phyloP scores from a whole-genome alignment of 2,888 invertebrate genomes.

The Oxyteleia sp. region DNA sequence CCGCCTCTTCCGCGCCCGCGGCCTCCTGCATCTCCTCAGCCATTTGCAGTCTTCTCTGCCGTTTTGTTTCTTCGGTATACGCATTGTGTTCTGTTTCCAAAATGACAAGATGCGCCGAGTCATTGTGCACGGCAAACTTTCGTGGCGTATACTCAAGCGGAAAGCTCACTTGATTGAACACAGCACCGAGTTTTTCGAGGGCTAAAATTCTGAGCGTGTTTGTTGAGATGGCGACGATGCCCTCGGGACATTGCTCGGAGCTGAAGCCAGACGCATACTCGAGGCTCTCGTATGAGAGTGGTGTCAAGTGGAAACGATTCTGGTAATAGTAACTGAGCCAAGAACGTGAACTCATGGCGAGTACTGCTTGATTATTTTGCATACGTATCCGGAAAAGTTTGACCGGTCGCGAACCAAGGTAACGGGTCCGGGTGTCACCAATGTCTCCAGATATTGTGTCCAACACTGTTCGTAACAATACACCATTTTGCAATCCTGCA shows the following conservation, averaged over 20 bases:
- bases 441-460: constrained; percentile 98
- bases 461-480: constrained; percentile 96
- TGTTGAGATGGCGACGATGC: constrained; percentile 99
- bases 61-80: constrained; percentile 98
- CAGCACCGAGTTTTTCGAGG: constrained; percentile 98
- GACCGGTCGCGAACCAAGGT: constrained; percentile 97
- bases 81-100: constrained; percentile 99
- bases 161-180: constrained; percentile 98
- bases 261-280: constrained; percentile 99
- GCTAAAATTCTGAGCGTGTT: constrained; percentile 99
- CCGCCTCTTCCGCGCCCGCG: constrained; percentile 98
- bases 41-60: constrained; percentile 97
- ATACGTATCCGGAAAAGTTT: constrained; percentile 98
- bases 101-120: constrained; percentile 95
- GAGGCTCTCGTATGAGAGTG: constrained; percentile 97
- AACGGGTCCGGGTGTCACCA: constrained; percentile 98
- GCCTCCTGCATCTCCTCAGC: constrained; percentile 99
- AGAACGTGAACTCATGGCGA: constrained; percentile 98
- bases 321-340: constrained; percentile 99
- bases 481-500: constrained; percentile 96
- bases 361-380: constrained; percentile 98
- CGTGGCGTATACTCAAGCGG: constrained; percentile 98
- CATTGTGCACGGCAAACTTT: constrained; percentile 97
- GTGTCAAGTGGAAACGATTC: constrained; percentile 97
- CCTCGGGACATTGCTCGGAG: constrained; percentile 99